Evolutionary conservation across 2,888 invertebrate species (phyloP).

Genomic region (Axea sp.): DNA sequence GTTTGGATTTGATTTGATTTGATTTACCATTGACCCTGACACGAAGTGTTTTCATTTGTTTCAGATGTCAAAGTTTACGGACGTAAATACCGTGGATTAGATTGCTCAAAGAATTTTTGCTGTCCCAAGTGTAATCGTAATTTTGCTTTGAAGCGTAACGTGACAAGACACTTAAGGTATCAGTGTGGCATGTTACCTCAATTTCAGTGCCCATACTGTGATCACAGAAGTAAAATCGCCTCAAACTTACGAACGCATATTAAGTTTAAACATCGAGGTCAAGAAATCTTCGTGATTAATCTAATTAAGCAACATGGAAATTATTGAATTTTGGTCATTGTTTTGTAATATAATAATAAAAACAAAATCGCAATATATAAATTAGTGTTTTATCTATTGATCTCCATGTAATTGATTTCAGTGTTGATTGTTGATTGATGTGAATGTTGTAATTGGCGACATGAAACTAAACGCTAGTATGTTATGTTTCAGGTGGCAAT

Average conservation of each 20-base stretch:
- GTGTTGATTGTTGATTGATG: slow-evolving; percentile 27
- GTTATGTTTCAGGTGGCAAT: slow-evolving; percentile 38
- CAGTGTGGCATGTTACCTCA: slow-evolving; percentile 76
- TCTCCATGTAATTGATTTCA: slow-evolving; percentile 9
- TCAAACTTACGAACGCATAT: slow-evolving; percentile 75
- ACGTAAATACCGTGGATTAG: no score
- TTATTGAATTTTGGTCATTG: background rate
- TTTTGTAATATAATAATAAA: slow-evolving; percentile 27
- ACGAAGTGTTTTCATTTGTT: no score
- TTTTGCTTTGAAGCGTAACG: slow-evolving; percentile 69
- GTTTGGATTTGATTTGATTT: no score
- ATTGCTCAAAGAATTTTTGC: no score
- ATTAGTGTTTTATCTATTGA: slow-evolving; percentile 26
- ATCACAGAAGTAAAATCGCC: slow-evolving; percentile 73
- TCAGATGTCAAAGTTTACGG: no score
- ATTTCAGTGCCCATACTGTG: slow-evolving; percentile 77
- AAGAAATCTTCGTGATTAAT: slow-evolving; percentile 30
- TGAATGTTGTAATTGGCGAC: background rate
- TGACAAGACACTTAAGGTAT: slow-evolving; percentile 75
- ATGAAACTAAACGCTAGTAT: slow-evolving; percentile 21
- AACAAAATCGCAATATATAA: slow-evolving; percentile 1
- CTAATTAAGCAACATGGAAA: background rate
- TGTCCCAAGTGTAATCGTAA: no score
- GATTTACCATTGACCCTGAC: no score
- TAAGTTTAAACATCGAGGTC: slow-evolving; percentile 6